phyloP scores from a whole-genome alignment of 2,888 invertebrate species.

The Drosophila neutralis region DNA sequence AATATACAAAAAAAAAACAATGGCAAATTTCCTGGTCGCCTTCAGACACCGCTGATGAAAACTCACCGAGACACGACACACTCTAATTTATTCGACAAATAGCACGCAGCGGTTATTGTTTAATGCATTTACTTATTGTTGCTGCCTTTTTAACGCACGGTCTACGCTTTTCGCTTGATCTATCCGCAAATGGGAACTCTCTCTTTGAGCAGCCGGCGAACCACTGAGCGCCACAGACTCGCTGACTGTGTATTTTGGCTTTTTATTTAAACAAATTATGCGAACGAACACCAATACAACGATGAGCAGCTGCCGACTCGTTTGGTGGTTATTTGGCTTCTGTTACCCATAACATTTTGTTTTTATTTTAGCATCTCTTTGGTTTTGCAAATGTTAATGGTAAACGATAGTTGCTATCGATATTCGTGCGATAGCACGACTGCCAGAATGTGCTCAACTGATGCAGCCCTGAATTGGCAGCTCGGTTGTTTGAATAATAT shows the following conservation, averaged over 20 bases:
- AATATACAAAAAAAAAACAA: slow-evolving; percentile 18
- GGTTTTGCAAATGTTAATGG: slow-evolving; percentile 25
- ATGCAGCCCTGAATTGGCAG: slow-evolving; percentile 23
- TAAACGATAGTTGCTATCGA: slow-evolving; percentile 26
- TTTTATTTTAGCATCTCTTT: slow-evolving; percentile 40
- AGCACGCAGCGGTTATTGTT: slow-evolving; percentile 34
- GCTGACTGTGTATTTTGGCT: slow-evolving; percentile 48
- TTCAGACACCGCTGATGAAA: slow-evolving; percentile 28
- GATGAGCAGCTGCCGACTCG: slow-evolving; percentile 34
- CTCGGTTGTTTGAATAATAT: slow-evolving; percentile 15
- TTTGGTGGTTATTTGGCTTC: slow-evolving; percentile 40
- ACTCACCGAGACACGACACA: slow-evolving; percentile 37
- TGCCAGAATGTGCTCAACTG: background rate
- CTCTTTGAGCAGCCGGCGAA: slow-evolving; percentile 60
- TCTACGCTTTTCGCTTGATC: slow-evolving; percentile 37
- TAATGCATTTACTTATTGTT: slow-evolving; percentile 58
- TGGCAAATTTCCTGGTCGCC: slow-evolving; percentile 31
- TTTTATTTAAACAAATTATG: slow-evolving; percentile 57
- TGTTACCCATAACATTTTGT: slow-evolving; percentile 58
- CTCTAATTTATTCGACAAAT: slow-evolving; percentile 46
- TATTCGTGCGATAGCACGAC: background rate
- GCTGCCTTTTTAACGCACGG: slow-evolving; percentile 48
- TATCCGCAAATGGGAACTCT: slow-evolving; percentile 56
- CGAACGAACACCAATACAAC: slow-evolving; percentile 41
- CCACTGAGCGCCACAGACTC: slow-evolving; percentile 56